A percentile compares a stretch with the other conserved stretches of the same genome.
These are phyloP conservation scores for Sparus aurata DNA, from an alignment of 2,797 vertebrate species.

Conservation along the genomic window DNA sequence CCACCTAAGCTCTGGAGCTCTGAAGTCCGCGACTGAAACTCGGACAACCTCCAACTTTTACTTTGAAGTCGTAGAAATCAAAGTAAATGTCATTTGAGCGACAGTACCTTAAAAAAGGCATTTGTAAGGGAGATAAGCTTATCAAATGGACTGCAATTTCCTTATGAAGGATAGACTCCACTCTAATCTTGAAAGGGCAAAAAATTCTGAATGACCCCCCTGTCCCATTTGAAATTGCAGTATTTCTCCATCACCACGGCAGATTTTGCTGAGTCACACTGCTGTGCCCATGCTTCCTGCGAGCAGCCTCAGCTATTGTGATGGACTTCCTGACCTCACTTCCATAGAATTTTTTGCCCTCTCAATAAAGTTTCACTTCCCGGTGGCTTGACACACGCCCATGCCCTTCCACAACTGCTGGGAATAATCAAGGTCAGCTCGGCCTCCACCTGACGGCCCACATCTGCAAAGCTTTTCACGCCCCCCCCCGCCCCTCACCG, in stretches of 20 bases:
- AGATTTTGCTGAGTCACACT: constrained; percentile 66
- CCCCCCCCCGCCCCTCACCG: not conserved
- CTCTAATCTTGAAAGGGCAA: constrained; percentile 51
- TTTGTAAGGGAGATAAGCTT: constrained; percentile 69
- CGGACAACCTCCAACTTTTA: constrained; percentile 57
- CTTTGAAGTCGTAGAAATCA: constrained; percentile 76
- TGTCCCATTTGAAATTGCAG: constrained; percentile 33
- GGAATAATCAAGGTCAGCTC: constrained; percentile 62
- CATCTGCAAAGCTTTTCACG: constrained; percentile 52
- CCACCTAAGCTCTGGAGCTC: constrained; percentile 66
- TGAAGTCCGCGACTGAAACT: constrained; percentile 63
- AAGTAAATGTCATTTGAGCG: constrained; percentile 65
- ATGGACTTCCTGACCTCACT: constrained; percentile 63
- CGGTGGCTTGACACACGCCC: constrained; percentile 47
- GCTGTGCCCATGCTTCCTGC: constrained; percentile 59
- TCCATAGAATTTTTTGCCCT: constrained; percentile 26
- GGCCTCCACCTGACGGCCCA: constrained; percentile 44
- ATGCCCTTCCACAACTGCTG: constrained; percentile 40
- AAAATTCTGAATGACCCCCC: constrained; percentile 46
- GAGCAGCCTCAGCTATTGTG: constrained; percentile 55
- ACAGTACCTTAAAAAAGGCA: constrained; percentile 58
- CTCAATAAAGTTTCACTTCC: constrained; percentile 62
- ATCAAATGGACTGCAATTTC: constrained; percentile 71
- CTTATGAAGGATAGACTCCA: constrained; percentile 59
- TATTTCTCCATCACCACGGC: constrained; percentile 39